These are phyloP conservation scores for Eupithecia subfuscata DNA, from an alignment of 2,888 invertebrate genomes.

Conservation along the genomic window DNA sequence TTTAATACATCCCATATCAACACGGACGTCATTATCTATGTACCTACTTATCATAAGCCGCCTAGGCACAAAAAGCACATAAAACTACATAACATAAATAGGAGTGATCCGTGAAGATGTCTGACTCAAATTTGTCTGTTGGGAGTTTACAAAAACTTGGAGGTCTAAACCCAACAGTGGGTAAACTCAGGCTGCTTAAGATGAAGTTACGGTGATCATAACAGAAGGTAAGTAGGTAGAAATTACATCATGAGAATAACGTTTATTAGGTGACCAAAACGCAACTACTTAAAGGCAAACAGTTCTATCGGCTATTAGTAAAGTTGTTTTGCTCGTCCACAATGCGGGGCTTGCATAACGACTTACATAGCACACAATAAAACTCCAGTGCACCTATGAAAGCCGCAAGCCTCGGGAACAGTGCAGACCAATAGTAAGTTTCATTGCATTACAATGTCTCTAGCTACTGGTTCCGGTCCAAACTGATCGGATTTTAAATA, in stretches of 20 bases:
- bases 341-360: constrained; percentile 9
- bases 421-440: constrained; percentile 6
- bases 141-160: not conserved
- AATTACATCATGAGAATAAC: not conserved
- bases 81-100: not conserved
- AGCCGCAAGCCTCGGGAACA: not conserved
- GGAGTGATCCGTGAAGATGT: not conserved
- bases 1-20: not conserved
- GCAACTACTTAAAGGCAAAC: constrained; percentile 1
- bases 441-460: constrained; percentile 8
- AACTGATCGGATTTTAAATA: constrained; percentile 5
- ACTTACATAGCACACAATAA: not conserved
- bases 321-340: constrained; percentile 5
- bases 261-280: not conserved
- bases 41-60: not conserved
- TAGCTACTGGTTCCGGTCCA: not conserved
- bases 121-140: not conserved
- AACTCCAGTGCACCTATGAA: constrained; percentile 15
- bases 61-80: not conserved
- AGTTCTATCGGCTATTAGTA: not conserved
- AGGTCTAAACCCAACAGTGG: not conserved
- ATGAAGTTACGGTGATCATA: not conserved
- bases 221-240: not conserved
- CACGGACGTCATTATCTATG: not conserved
- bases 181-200: not conserved